Base-by-base conservation (phyloP, 2,113 vertebrate genomes). In the Peromyscus maniculatus region DNA sequence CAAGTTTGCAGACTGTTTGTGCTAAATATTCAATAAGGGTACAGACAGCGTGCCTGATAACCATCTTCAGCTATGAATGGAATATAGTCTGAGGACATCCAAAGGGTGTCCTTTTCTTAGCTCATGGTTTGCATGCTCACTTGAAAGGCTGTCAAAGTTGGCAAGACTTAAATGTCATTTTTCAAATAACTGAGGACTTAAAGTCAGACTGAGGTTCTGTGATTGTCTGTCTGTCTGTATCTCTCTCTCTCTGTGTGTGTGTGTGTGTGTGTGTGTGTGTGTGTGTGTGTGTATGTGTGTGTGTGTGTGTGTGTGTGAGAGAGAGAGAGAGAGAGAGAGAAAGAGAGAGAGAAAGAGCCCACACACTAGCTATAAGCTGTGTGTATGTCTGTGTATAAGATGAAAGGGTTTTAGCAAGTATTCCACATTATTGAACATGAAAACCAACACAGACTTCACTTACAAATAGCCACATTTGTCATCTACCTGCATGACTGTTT, bases 81-180 rank as follows among this genome's bases (percentile, higher is more conserved):
- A 92, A 87, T 71, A 93, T 52, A 96, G 71, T 36, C 69, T 69
- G 64, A 91, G 77, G 92, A 86, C 36, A 36, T 21, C 57, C 39
- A 5, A 82, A 72, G 17, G 36, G 21, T 95, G 91, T 36, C 93
- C 93, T 95, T 93, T 86, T 33, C 95, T 77, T 95, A 94, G 96
- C 59, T 84, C 55, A 6, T n/a, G 11, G 33, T 71, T 96, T 89
- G 55, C 83, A 75, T 31, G 39, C 80, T 90, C 91, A 80, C 91
- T 97, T 95, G 92, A 95, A 98, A 43, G 49, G 80, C 66, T 98
- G 98, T 97, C 94, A 97, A 98, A 98, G 36, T 71, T 98, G 98
- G 97, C 98, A 93, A 87, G 69, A 93, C 88, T 98, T 98, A 98
- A 98, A 98, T 98, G 98, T 97, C 98, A 98, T 97, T 98, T 98